These are phyloP conservation scores for Pseudomugil gertrudae DNA, from an alignment of 2,797 vertebrate species.

Conservation along the genomic window DNA sequence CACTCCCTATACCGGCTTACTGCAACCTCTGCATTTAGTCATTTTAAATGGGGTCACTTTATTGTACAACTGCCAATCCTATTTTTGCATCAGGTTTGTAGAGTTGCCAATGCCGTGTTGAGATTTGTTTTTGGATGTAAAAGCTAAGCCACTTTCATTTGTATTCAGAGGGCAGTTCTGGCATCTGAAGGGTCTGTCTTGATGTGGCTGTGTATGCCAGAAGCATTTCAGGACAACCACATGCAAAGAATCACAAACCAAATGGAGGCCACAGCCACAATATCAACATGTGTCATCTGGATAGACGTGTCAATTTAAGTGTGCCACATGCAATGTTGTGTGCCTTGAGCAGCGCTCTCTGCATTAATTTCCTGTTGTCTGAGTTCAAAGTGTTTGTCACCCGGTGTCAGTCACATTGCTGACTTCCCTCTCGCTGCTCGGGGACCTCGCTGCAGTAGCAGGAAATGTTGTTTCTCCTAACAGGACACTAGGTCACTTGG, in stretches of 20 bases:
- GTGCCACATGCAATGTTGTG: conserved; percentile 57
- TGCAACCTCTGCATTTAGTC: conserved; percentile 18
- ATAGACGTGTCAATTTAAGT: conserved; percentile 79
- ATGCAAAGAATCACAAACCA: conserved; percentile 61
- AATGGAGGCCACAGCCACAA: conserved; percentile 51
- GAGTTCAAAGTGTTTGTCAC: conserved; percentile 82
- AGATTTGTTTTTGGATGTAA: conserved; percentile 40
- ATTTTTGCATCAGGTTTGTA: conserved; percentile 26
- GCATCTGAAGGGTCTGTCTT: conserved; percentile 58
- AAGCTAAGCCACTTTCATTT: conserved; percentile 41
- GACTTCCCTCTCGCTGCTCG: conserved; percentile 48
- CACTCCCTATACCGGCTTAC: conserved; percentile 7
- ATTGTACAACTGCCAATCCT: conserved; percentile 18
- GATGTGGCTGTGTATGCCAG: conserved; percentile 61
- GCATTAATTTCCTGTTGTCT: conserved; percentile 81
- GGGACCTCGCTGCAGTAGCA: conserved; percentile 56
- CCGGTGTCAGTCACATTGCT: conserved; percentile 74
- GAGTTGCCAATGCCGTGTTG: conserved; percentile 35
- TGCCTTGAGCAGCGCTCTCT: conserved; percentile 70
- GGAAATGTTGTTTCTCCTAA: conserved; percentile 75
- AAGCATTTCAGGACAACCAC: conserved; percentile 58
- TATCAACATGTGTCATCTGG: conserved; percentile 77
- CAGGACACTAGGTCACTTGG: conserved; percentile 78
- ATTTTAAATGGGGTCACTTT: conserved; percentile 38
- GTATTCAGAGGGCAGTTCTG: conserved; percentile 51